These are phyloP conservation scores for Drosophila parthenogenetica DNA, from an alignment of 2,888 invertebrate species.

Conservation along the genomic window DNA sequence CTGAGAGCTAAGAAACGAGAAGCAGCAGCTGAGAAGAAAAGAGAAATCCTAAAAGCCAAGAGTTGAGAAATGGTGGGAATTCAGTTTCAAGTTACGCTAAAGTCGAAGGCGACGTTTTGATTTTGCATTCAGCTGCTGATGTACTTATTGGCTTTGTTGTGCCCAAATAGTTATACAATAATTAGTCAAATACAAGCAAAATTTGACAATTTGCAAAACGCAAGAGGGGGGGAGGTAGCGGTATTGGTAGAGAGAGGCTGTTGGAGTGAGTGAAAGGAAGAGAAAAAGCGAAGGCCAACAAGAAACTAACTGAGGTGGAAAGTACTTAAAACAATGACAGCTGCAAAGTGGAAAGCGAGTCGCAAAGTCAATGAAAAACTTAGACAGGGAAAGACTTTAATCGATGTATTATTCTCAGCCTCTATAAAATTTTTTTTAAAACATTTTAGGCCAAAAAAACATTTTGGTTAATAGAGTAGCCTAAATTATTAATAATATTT, in stretches of 20 bases:
- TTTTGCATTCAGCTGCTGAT: conserved; percentile 24
- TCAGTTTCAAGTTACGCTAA: neutral
- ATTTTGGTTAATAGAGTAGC: too few relatives aligned
- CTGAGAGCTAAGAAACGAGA: neutral
- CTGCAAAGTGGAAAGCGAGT: neutral
- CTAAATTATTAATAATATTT: too few relatives aligned
- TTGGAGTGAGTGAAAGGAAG: neutral
- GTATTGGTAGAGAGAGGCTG: neutral
- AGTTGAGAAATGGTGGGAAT: neutral
- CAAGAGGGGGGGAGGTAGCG: neutral
- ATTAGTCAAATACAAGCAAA: conserved; percentile 35
- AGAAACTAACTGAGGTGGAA: conserved; percentile 3
- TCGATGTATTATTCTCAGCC: neutral
- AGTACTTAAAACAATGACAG: conserved; percentile 4
- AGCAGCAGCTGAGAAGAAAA: neutral
- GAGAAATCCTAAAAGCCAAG: neutral
- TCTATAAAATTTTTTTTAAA: too few relatives aligned
- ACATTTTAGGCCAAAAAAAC: too few relatives aligned
- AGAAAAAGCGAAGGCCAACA: neutral
- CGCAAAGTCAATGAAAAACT: neutral
- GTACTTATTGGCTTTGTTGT: conserved; percentile 12
- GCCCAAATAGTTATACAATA: conserved; percentile 41
- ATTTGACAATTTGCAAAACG: conserved; percentile 18
- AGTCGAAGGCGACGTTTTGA: conserved; percentile 28
- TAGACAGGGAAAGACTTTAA: neutral